These are phyloP conservation scores for Rafetus swinhoei DNA, from an alignment of 2,113 vertebrate species.

Conservation along the genomic window DNA sequence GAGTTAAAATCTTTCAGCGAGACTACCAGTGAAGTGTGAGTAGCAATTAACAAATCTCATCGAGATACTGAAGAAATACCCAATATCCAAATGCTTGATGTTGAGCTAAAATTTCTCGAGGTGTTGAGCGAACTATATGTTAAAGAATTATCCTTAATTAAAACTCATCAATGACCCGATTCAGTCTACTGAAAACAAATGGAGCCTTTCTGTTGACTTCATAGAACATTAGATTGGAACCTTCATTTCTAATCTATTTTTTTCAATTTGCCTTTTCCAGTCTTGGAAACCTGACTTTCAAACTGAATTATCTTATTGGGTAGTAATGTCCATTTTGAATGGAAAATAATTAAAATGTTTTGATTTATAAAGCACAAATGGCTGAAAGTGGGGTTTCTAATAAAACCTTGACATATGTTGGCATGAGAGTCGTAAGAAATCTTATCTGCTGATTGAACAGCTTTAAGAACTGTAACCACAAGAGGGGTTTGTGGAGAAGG, in stretches of 20 bases:
- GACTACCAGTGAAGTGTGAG: background rate
- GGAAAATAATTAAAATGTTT: background rate
- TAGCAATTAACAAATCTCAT: background rate
- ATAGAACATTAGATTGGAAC: background rate
- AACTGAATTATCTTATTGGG: background rate
- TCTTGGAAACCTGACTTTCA: background rate
- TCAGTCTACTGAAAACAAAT: background rate
- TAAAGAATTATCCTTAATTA: background rate
- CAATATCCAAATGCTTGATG: background rate
- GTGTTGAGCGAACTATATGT: background rate
- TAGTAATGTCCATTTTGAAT: background rate
- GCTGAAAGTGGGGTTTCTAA: rapidly evolving
- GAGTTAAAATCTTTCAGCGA: background rate
- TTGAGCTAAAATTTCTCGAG: background rate
- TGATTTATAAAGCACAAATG: background rate
- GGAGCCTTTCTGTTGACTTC: background rate
- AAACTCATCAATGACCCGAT: background rate
- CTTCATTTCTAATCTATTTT: background rate
- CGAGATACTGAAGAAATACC: background rate
- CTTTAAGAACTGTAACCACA: rapidly evolving
- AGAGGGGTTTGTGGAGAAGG: background rate
- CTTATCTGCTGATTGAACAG: background rate
- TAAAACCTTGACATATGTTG: background rate
- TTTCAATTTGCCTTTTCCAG: background rate
- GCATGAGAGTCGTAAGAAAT: background rate